These are phyloP conservation scores for Aphelinus certus DNA, from an alignment of 1,140 invertebrate genomes.

Conservation along the genomic window DNA sequence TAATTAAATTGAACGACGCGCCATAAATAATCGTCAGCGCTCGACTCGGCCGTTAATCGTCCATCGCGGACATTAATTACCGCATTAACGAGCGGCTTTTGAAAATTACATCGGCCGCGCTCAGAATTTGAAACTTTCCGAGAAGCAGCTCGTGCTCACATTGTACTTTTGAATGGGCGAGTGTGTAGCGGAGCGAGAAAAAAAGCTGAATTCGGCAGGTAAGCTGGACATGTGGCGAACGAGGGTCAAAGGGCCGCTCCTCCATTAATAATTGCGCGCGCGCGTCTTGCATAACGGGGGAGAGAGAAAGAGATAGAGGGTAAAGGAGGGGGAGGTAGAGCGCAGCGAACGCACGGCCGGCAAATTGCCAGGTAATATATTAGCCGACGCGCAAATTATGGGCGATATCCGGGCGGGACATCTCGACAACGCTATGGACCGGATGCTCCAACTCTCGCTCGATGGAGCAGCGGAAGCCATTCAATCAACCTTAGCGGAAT, in stretches of 20 bases:
- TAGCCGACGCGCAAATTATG: conserved; percentile 62
- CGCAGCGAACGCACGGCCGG: conserved; percentile 46
- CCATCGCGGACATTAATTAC: conserved; percentile 34
- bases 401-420: conserved; percentile 63
- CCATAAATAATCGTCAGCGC: conserved; percentile 23
- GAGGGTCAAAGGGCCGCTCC: conserved; percentile 47
- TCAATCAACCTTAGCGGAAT: no score
- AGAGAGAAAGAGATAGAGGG: conserved; percentile 6
- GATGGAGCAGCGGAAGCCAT: neutral
- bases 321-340: neutral
- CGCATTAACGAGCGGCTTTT: conserved; percentile 21
- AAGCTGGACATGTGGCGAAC: conserved; percentile 59
- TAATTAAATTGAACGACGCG: conserved; percentile 22
- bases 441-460: conserved; percentile 53
- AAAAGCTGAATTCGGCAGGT: conserved; percentile 40
- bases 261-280: conserved; percentile 58
- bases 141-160: conserved; percentile 9
- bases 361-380: conserved; percentile 66
- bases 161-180: neutral
- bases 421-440: conserved; percentile 58
- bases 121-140: conserved; percentile 8
- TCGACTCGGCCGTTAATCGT: conserved; percentile 17
- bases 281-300: conserved; percentile 55
- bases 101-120: conserved; percentile 15
- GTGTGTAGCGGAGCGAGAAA: conserved; percentile 10